These are phyloP conservation scores for Idaea straminata DNA, from an alignment of 2,888 invertebrate species.

Conservation along the genomic window DNA sequence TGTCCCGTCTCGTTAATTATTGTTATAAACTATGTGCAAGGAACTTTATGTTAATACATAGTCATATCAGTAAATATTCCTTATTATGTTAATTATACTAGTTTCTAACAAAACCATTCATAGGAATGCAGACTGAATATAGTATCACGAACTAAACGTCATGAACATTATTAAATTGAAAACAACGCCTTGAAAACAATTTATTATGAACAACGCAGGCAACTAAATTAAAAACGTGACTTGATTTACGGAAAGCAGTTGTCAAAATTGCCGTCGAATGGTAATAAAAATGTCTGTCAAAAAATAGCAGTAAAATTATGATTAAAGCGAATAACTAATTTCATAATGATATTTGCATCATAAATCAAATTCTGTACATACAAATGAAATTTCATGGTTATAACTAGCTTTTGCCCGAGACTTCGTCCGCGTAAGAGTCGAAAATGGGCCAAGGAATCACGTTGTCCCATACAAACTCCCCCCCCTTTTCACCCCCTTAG, in stretches of 20 bases:
- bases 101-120: not conserved
- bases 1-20: constrained; percentile 25
- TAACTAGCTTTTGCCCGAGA: no score
- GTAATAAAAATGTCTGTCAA: not conserved
- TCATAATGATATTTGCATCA: not conserved
- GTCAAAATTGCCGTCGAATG: not conserved
- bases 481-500: no score
- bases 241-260: not conserved
- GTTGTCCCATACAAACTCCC: no score
- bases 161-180: not conserved
- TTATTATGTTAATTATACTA: not conserved
- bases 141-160: not conserved
- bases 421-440: no score
- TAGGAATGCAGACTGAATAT: not conserved
- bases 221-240: not conserved
- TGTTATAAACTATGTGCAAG: constrained; percentile 18
- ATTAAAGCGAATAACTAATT: not conserved
- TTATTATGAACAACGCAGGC: not conserved
- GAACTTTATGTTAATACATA: constrained; percentile 13
- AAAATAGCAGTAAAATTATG: not conserved
- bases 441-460: no score
- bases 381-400: no score
- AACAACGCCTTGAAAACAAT: not conserved
- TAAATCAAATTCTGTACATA: not conserved
- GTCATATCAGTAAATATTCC: constrained; percentile 10